These are phyloP conservation scores for Pristionchus mayeri DNA, from an alignment of 2,888 invertebrate genomes.

Conservation along the genomic window DNA sequence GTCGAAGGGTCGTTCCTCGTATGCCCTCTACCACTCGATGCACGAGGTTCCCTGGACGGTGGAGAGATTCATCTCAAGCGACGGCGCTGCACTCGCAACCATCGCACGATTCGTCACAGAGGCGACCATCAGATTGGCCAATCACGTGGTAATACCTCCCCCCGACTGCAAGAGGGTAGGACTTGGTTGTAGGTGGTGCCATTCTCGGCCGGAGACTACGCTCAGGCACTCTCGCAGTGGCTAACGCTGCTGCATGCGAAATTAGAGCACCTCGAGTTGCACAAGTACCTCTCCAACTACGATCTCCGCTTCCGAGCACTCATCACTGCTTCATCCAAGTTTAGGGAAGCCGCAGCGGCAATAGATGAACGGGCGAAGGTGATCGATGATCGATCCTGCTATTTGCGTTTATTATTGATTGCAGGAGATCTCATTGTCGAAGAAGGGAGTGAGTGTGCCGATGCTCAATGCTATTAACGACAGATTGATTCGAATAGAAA, in stretches of 20 bases:
- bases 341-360: conserved; percentile 32
- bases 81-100: conserved; percentile 50
- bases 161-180: too few relatives aligned
- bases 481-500: conserved; percentile 51
- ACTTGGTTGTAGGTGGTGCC: conserved; percentile 57
- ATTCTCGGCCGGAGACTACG: conserved; percentile 57
- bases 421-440: conserved; percentile 50
- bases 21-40: conserved; percentile 64
- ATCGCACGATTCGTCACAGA: conserved; percentile 58
- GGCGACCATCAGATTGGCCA: conserved; percentile 55
- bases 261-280: conserved; percentile 9
- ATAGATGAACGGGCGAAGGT: conserved; percentile 35
- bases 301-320: conserved; percentile 43
- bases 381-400: not conserved
- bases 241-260: conserved; percentile 26
- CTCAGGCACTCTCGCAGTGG: conserved; percentile 52
- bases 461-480: conserved; percentile 50
- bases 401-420: too few relatives aligned
- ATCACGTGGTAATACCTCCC: conserved; percentile 52
- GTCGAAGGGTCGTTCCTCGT: conserved; percentile 54
- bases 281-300: conserved; percentile 17
- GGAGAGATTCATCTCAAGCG: conserved; percentile 54
- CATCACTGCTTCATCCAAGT: not conserved
- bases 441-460: conserved; percentile 23
- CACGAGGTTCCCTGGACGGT: conserved; percentile 59